Base-by-base conservation (phyloP, 1,140 invertebrate genomes). In the Stegodyphus mimosarum region DNA sequence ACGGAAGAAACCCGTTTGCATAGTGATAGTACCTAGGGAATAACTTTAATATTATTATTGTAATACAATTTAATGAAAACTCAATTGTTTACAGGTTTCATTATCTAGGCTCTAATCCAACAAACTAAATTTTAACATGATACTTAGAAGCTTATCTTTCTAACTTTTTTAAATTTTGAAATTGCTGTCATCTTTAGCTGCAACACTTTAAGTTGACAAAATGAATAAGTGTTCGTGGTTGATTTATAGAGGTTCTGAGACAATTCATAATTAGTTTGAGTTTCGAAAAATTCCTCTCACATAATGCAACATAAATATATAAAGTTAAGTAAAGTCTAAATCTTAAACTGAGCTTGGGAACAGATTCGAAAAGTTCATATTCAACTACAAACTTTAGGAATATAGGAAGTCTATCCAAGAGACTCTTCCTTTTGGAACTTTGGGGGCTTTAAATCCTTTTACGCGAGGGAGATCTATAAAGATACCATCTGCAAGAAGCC, bases 191-290 rank as follows among this genome's bases (percentile, higher is more conserved):
- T 6, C 50, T n/a, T 73, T 73, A 18, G 6, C 51, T 73, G 13
- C n/a, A 52, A 6, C 53, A 17, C 17, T 73, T 53, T 73, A 13
- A n/a, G 7, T 18, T 53, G n/a, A 73, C 0, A 53, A 53, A 53
- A 73, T 73, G 50, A 17, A 17, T 69, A 17, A 69, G 5, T 13
- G 63, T 11, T 66, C 0, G 13, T 11, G 74, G 6, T 50, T 90
- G 85, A 74, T 18, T 72, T 87, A 88, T 89, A 15, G 87, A 86
- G 70, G 76, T 88, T 66, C 87, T 83, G 67, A 89, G 80, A 83
- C 89, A 89, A 60, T 80, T 90, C 88, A 90, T 90, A 64, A 90
- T 89, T 75, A 88, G 55, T 83, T 89, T 89, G 50, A 90, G 80
- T 75, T 90, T 89, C 33, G 86, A 88, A 85, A 90, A 89, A 86